phyloP scores from a whole-genome alignment of 2,113 vertebrate species.

The Lophotis ruficrista region DNA sequence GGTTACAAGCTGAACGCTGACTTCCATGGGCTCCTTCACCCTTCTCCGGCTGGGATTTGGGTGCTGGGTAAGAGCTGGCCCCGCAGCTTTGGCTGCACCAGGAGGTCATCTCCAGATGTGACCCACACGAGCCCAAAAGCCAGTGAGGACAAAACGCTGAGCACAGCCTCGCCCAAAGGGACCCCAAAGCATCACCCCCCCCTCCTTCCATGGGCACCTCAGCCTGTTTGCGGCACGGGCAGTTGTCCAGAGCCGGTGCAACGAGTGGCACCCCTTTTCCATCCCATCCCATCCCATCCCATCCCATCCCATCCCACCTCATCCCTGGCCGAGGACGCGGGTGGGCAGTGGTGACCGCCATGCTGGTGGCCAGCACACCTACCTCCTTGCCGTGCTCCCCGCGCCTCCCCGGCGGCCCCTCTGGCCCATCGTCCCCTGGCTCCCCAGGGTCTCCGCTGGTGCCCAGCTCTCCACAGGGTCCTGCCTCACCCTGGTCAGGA shows the following conservation, averaged over 20 bases:
- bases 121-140: neutral
- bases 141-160: neutral
- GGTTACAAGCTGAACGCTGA: neutral
- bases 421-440: conserved; percentile 71
- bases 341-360: accelerated
- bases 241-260: neutral
- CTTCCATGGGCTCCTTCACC: neutral
- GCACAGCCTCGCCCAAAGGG: neutral
- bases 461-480: conserved; percentile 73
- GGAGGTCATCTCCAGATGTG: neutral
- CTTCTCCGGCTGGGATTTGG: neutral
- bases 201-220: neutral
- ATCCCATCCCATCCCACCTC: neutral
- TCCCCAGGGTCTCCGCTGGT: conserved; percentile 73
- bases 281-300: neutral
- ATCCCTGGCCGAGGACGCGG: neutral
- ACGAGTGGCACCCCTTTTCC: accelerated
- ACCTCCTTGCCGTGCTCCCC: conserved; percentile 83
- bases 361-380: neutral
- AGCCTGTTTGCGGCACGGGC: neutral
- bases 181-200: neutral
- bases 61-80: neutral
- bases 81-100: accelerated
- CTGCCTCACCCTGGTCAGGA: conserved; percentile 78
- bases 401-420: conserved; percentile 67